Evolutionary conservation across 2,113 vertebrate species (phyloP).

Genomic region (Ranitomeya imitator): DNA sequence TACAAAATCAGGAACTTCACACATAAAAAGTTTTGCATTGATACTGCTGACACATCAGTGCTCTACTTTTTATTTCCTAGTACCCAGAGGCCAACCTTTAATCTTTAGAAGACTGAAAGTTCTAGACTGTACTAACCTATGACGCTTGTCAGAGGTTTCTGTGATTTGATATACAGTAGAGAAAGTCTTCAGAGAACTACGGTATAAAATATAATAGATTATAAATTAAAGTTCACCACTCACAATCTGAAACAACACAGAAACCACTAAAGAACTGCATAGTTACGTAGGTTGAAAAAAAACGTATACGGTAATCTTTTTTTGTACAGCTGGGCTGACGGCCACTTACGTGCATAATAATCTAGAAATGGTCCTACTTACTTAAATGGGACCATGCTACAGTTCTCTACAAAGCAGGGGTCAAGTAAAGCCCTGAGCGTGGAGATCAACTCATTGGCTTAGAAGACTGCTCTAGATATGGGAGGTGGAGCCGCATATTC

Average conservation of each 20-base stretch:
- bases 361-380: no score
- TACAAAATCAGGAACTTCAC: background rate
- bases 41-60: constrained; percentile 1
- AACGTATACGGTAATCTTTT: no score
- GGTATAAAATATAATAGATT: background rate
- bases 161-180: background rate
- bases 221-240: background rate
- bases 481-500: no score
- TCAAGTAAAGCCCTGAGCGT: no score
- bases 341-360: no score
- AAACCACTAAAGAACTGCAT: no score
- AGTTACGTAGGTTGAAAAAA: no score
- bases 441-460: no score
- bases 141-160: background rate
- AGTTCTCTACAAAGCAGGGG: no score
- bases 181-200: background rate
- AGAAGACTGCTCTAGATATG: no score
- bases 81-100: constrained; percentile 36
- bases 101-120: background rate
- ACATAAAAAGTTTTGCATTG: background rate
- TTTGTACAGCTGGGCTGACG: no score
- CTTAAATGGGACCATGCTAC: no score
- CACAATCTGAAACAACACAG: background rate
- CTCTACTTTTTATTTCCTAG: constrained; percentile 17
- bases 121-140: background rate